Conservation (phyloP, 1,140 invertebrate genomes). For the Nylanderia fulva region DNA sequence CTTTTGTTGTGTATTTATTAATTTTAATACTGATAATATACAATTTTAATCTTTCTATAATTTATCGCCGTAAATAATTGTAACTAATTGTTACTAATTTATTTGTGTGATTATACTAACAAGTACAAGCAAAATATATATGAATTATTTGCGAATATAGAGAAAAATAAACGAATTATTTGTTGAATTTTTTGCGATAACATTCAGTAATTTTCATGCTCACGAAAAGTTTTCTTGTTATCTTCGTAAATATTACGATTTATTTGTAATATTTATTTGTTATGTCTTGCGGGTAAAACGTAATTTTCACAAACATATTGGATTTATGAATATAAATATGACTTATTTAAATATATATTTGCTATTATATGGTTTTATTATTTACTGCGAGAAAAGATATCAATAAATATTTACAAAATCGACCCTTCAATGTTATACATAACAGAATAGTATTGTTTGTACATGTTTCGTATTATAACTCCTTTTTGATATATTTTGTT, state of each 20-base stretch:
- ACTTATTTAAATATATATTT: slow-evolving; percentile 5
- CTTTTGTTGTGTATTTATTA: background rate
- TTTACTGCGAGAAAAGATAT: background rate
- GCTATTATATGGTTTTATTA: background rate
- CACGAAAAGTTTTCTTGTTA: background rate
- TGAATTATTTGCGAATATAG: no score
- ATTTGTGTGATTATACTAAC: background rate
- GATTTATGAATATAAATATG: slow-evolving; percentile 27
- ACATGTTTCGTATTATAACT: background rate
- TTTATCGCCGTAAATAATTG: background rate
- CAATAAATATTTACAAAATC: background rate
- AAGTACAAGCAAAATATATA: background rate
- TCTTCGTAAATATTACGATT: background rate
- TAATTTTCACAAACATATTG: background rate
- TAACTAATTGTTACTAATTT: background rate
- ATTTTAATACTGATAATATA: background rate
- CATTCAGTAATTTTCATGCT: background rate
- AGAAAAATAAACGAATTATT: background rate
- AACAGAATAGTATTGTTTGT: background rate
- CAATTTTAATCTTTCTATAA: background rate
- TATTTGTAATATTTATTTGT: background rate
- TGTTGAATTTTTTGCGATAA: background rate
- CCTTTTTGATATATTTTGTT: background rate
- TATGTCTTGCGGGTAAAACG: background rate
- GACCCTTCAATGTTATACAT: background rate